Percentiles rank a stretch among this genome's conserved stretches.
Evolutionary conservation across 2,797 vertebrate species (phyloP).

Genomic region (Falco rusticolus): DNA sequence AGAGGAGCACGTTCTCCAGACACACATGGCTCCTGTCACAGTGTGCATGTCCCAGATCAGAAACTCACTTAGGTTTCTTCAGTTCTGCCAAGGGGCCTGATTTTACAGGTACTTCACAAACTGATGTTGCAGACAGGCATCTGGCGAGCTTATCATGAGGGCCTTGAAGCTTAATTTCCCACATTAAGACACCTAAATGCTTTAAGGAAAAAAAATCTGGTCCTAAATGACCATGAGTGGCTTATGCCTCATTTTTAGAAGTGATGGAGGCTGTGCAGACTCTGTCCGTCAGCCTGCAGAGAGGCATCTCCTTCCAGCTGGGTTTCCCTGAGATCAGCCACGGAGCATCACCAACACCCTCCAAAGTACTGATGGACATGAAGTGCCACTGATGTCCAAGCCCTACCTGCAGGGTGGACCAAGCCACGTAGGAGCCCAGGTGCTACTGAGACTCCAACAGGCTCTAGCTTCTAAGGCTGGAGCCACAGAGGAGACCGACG

Average conservation of each 20-base stretch:
- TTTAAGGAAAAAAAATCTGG: neutral
- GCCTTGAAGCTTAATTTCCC: neutral
- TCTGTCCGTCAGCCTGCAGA: neutral
- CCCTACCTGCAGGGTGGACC: neutral
- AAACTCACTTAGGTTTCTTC: neutral
- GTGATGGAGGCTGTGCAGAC: neutral
- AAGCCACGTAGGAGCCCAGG: neutral
- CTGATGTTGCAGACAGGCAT: neutral
- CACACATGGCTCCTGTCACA: neutral
- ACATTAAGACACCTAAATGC: neutral
- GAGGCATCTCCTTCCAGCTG: neutral
- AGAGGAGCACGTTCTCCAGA: accelerated
- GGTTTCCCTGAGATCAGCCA: neutral
- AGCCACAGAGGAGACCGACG: neutral
- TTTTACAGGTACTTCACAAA: neutral
- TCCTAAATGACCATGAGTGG: neutral
- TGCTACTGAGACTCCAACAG: neutral
- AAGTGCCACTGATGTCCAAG: neutral
- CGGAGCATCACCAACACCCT: accelerated
- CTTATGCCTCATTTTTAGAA: neutral
- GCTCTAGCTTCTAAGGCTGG: neutral
- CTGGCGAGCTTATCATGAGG: neutral
- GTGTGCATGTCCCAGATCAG: neutral
- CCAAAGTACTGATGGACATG: neutral
- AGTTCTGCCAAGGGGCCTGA: neutral